phyloP scores from a whole-genome alignment of 1,140 invertebrate genomes.

The Rhagoletis zephyria region DNA sequence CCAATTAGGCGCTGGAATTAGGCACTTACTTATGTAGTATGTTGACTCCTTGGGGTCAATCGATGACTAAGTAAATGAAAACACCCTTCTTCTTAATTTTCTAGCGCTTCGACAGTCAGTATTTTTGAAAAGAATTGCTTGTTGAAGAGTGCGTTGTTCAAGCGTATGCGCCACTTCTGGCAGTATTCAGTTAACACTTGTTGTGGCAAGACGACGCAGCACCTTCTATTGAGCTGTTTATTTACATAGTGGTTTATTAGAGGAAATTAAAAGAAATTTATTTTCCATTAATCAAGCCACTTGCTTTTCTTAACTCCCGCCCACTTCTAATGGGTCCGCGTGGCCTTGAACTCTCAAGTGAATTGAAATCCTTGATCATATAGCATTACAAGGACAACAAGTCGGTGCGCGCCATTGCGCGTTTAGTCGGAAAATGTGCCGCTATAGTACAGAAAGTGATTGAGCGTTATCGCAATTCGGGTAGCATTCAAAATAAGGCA shows the following conservation, averaged over 20 bases:
- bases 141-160: not conserved
- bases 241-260: not conserved
- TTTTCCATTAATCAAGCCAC: not conserved
- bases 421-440: slow-evolving; percentile 9
- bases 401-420: slow-evolving; percentile 1
- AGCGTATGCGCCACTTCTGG: slow-evolving; percentile 23
- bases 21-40: not conserved
- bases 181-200: slow-evolving; percentile 48
- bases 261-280: not conserved
- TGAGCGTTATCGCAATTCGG: slow-evolving; percentile 26
- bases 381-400: slow-evolving; percentile 14
- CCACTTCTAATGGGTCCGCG: slow-evolving; percentile 13
- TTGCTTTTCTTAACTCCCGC: not conserved
- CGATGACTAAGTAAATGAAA: not conserved
- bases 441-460: slow-evolving; percentile 23
- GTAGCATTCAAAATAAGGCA: slow-evolving; percentile 24
- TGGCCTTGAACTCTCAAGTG: not conserved
- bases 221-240: not conserved
- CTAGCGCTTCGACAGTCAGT: not conserved
- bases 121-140: not conserved
- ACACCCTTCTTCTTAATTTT: slow-evolving; percentile 8
- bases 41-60: not conserved
- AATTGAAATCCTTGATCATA: slow-evolving; percentile 19
- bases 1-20: not conserved
- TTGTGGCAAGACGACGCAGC: slow-evolving; percentile 38